Evolutionary conservation across 2,113 vertebrate genomes (phyloP), one percentile per base, ranked within the genome.

Genomic region (Lutjanus erythropterus): DNA sequence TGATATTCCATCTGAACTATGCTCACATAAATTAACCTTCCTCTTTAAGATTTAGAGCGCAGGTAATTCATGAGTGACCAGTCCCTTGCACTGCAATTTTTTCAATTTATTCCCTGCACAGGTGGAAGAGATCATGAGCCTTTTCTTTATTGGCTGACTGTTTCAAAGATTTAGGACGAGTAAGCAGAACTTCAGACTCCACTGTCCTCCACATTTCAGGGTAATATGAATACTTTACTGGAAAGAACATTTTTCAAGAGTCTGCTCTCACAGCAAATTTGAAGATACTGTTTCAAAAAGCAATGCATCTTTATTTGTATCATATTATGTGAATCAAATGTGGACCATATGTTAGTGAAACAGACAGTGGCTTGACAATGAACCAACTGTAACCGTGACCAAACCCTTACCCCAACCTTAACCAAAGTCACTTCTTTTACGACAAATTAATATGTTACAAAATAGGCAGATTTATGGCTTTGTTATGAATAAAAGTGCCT

Each of bases 281-380:
- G 31, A 64, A 31, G 80, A 79, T 68, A 84, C 11, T 14, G 73
- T 85, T 86, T 68, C 73, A 81, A 75, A 86, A 84, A 27, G 62
- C 60, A 80, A 87, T 75, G 60, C 47, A 70, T 85, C 74, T 85
- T 78, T 86, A 82, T 88, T 83, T 88, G 70, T 81, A 72, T 70
- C 59, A 33, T 69, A 81, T 88, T 75, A 85, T 86, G 82, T 58
- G 58, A 85, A 80, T 81, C 27, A 88, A 90, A 89, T 85, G 71
- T 62, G 71, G 50, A 84, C 73, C 86, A 77, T 53, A 75, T 86
- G 81, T 80, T 66, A 31, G 31, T 65, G 31, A 46, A 71, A 53
- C 15, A 81, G 80, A 83, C 58, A 62, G 50, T 47, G 46, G 71
- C 64, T 69, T 42, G 47, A 70, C 69, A 44, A 7, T 53, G 52